Conservation (phyloP, 2,113 vertebrate genomes). For the Ginglymostoma cirratum region DNA sequence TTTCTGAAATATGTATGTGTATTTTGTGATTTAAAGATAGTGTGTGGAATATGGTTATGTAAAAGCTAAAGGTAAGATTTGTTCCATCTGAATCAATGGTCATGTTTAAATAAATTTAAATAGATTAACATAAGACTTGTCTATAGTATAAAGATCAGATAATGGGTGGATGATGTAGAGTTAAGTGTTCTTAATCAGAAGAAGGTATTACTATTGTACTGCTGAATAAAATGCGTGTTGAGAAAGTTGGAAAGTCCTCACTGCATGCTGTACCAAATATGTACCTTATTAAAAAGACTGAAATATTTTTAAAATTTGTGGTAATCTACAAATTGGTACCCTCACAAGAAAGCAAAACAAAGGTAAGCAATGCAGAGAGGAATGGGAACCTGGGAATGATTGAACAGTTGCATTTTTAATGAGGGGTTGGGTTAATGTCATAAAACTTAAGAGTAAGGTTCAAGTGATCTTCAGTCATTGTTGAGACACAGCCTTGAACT, state of each 20-base stretch:
- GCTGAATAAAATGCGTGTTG: not conserved
- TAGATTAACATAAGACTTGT: not conserved
- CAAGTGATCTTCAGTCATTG: not conserved
- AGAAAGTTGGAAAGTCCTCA: not conserved
- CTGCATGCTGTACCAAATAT: not conserved
- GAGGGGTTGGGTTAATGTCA: not conserved
- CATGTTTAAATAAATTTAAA: constrained; percentile 18
- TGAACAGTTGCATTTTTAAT: constrained; percentile 1
- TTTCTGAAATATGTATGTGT: not conserved
- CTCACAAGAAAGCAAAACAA: not conserved
- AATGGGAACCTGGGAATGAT: not conserved
- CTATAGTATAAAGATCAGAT: constrained; percentile 10
- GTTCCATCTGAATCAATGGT: not conserved
- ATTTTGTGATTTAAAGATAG: not conserved
- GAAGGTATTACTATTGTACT: not conserved
- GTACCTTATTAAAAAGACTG: not conserved
- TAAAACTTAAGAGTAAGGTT: not conserved
- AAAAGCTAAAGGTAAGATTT: constrained; percentile 27
- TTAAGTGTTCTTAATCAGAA: not conserved
- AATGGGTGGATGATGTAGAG: not conserved
- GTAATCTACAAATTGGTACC: not conserved
- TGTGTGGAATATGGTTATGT: not conserved
- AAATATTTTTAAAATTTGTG: not conserved
- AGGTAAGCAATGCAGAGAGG: not conserved
- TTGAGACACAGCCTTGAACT: not conserved